phyloP scores from a whole-genome alignment of 1,140 invertebrate species.

The Pachyrhynchus sulphureomaculatus region DNA sequence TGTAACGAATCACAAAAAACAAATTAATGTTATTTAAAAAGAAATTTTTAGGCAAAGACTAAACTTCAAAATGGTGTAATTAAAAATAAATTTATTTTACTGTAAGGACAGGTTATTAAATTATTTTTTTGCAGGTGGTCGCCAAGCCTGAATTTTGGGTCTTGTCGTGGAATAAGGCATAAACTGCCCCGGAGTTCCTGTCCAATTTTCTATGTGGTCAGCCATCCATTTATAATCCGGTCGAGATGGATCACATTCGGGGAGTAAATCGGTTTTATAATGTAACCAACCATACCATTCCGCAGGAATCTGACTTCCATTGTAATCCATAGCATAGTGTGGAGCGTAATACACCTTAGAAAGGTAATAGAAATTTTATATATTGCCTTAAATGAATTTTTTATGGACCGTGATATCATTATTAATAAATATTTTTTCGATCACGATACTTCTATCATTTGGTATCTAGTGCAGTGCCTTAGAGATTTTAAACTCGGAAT shows the following conservation, averaged over 20 bases:
- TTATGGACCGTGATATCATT: constrained; percentile 54
- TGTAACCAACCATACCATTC: constrained; percentile 90
- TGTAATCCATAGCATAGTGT: constrained; percentile 78
- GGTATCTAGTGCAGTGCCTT: no score
- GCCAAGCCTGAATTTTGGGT: constrained; percentile 84
- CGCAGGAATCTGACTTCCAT: constrained; percentile 87
- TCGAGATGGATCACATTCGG: constrained; percentile 66
- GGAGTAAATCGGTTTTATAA: constrained; percentile 78
- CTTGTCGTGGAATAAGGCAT: constrained; percentile 85
- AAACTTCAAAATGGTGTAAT: no score
- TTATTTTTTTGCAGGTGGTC: constrained; percentile 56
- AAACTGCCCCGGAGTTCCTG: constrained; percentile 77
- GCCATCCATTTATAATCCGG: constrained; percentile 83
- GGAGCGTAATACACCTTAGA: constrained; percentile 73
- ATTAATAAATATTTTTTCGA: constrained; percentile 56
- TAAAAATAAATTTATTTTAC: no score
- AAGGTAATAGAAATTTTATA: constrained; percentile 49
- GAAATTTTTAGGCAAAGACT: no score
- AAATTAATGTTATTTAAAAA: no score
- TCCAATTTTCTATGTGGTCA: constrained; percentile 78
- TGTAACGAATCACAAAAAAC: no score
- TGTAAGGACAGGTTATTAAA: no score
- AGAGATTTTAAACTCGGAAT: no score
- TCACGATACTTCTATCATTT: no score
- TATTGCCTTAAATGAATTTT: no score